Evolutionary conservation across 2,888 invertebrate species (phyloP).

Genomic region (Lottia gigantea): DNA sequence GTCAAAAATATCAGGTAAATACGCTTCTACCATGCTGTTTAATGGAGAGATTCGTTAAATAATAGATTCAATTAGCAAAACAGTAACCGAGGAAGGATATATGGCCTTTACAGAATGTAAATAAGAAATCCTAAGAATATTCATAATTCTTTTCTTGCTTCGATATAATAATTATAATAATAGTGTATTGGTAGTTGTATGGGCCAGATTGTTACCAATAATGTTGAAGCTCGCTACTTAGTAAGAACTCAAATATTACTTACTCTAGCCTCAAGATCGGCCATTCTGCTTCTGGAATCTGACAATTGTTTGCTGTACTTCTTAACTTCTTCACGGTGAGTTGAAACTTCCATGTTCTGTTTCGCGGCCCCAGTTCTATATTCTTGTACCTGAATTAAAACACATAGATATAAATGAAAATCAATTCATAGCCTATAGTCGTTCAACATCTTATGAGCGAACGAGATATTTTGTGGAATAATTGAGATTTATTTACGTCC

Average conservation of each 20-base stretch:
- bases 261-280: conserved; percentile 71
- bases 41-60: too few species aligned
- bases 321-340: conserved; percentile 70
- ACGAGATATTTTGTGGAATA: not conserved
- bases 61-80: not conserved
- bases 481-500: too few species aligned
- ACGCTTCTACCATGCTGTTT: too few species aligned
- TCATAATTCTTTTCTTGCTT: too few species aligned
- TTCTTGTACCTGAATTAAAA: conserved; percentile 68
- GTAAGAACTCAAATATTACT: conserved; percentile 31
- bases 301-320: conserved; percentile 68
- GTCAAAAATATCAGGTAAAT: too few species aligned
- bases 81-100: too few species aligned
- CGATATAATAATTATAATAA: too few species aligned
- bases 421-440: not conserved
- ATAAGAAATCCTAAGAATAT: too few species aligned
- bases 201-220: too few species aligned
- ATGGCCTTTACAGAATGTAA: too few species aligned
- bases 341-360: conserved; percentile 69
- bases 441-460: not conserved
- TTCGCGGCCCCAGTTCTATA: conserved; percentile 70
- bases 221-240: too few species aligned
- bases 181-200: too few species aligned
- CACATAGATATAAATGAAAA: not conserved
- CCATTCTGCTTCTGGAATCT: conserved; percentile 69